Evolutionary conservation across 2,113 vertebrate species (phyloP), one percentile per base, ranked within the genome.

Genomic region (Willisornis vidua): DNA sequence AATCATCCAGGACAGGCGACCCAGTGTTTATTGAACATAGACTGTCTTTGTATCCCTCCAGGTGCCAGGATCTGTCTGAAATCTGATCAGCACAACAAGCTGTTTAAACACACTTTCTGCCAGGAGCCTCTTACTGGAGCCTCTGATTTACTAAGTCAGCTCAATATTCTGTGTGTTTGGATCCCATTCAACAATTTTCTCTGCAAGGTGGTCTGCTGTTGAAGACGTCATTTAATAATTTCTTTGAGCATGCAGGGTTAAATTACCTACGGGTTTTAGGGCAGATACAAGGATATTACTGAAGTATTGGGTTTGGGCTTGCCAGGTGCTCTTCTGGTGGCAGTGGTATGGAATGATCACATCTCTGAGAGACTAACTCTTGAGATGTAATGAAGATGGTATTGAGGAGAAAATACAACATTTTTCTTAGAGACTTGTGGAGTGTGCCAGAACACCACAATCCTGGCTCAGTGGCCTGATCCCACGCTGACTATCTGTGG

Each of bases 401-500:
- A 22, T 15, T n/a, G 17, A 4, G 14, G 16, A 80, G 25, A 2
- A 82, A 82, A 74, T 29, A 39, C 55, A 85, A 41, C 4, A 9
- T 46, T 51, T 63, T 59, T 83, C 72, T 65, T 39, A 49, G 54
- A 59, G 51, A 10, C 1, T 3, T 8, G 6, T 43, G 23, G 41
- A 20, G 8, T 17, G 55, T 80, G 35, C 25, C 54, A 91, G 52
- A 85, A 17, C 25, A 28, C 12, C 18, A 37, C 4, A 2, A 68
- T 18, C 25, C 25, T 63, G 67, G 52, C 22, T 75, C 33, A 15
- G 12, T 14, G 41, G 20, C n/a, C 51, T 49, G 31, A 70, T 75
- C 29, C 29, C 25, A 3, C 20, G 19, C 41, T 67, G 48, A 37
- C 25, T 63, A 62, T 59, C 62, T 0, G 0, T 19, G 11, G 20